Evolutionary conservation across 2,113 vertebrate genomes (phyloP).

Genomic region (Terrapene triunguis): DNA sequence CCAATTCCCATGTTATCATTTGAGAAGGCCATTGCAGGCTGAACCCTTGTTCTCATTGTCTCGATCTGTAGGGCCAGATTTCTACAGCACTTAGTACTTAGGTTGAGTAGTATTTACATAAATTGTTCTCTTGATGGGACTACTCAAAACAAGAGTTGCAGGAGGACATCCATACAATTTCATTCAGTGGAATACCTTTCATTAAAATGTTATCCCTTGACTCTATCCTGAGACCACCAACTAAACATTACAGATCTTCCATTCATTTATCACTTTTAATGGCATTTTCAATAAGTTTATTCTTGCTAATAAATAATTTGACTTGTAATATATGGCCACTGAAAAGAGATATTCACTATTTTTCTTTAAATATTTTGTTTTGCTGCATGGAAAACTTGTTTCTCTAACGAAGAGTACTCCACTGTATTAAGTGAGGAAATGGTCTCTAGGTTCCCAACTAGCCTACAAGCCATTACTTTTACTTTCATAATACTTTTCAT

Average conservation of each 20-base stretch:
- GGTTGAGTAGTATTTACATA: not conserved
- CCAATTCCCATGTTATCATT: not conserved
- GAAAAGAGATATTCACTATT: slow-evolving; percentile 16
- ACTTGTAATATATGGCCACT: not conserved
- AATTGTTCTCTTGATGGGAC: not conserved
- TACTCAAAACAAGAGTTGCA: not conserved
- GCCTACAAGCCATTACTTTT: slow-evolving; percentile 7
- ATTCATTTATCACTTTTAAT: not conserved
- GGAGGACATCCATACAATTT: not conserved
- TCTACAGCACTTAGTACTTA: not conserved
- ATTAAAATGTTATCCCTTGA: not conserved
- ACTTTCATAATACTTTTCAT: not conserved
- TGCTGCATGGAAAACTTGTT: not conserved
- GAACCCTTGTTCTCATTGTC: not conserved
- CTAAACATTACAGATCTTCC: not conserved
- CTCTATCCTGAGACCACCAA: not conserved
- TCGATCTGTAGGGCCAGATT: not conserved
- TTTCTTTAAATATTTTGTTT: slow-evolving; percentile 7
- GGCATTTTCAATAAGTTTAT: not conserved
- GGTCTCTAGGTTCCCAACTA: slow-evolving; percentile 28
- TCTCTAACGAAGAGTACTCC: not conserved
- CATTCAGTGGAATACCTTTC: not conserved
- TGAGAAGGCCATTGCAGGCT: fast-evolving
- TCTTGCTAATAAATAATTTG: not conserved
- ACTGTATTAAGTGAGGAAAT: slow-evolving; percentile 4